phyloP scores from a whole-genome alignment of 2,797 vertebrate species.

The Parambassis ranga region DNA sequence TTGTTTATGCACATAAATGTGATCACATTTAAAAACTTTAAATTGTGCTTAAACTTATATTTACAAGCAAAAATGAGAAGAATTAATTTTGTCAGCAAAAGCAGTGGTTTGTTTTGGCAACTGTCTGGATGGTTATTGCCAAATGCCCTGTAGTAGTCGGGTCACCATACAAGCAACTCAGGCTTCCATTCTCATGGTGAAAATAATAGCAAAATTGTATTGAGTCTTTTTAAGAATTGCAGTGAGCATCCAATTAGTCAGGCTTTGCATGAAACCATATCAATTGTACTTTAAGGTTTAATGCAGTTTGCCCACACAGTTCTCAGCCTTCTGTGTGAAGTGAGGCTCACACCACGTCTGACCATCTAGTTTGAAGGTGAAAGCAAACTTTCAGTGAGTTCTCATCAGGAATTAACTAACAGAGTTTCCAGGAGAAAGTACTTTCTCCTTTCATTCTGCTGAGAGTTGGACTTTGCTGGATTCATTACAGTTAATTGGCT shows the following conservation, averaged over 20 bases:
- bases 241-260: constrained; percentile 3
- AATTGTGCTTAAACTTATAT: too few species aligned
- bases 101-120: too few species aligned
- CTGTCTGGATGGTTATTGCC: too few species aligned
- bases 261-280: constrained; percentile 1
- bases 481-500: constrained; percentile 65
- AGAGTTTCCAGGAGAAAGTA: constrained; percentile 27
- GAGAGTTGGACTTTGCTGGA: constrained; percentile 41
- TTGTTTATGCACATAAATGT: too few species aligned
- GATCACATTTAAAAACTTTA: too few species aligned
- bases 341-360: not conserved
- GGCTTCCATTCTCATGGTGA: too few species aligned
- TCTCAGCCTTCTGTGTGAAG: constrained; percentile 1
- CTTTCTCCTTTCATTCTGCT: constrained; percentile 36
- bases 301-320: not conserved
- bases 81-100: too few species aligned
- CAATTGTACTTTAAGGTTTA: constrained; percentile 16
- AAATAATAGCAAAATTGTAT: too few species aligned
- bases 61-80: too few species aligned
- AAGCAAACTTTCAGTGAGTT: constrained; percentile 32
- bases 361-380: constrained; percentile 39
- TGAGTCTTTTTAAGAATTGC: not conserved
- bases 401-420: constrained; percentile 31
- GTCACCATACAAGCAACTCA: too few species aligned
- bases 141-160: too few species aligned